Conservation (phyloP, 1,140 invertebrate genomes). For the Rhagoletis pomonella region DNA sequence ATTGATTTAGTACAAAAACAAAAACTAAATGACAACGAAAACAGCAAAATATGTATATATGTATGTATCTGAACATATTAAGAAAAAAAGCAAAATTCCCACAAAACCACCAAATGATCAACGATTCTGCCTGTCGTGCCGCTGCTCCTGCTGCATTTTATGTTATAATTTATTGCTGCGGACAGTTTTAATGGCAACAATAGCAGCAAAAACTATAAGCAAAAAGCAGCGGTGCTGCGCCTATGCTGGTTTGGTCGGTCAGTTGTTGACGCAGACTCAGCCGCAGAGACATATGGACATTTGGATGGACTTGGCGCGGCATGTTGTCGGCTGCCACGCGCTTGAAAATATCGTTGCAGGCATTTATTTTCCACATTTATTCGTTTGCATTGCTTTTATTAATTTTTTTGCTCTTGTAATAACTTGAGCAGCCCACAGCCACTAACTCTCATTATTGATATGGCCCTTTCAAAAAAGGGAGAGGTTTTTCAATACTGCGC, state of each 20-base stretch:
- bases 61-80: not conserved
- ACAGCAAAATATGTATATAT: not conserved
- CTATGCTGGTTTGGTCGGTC: not conserved
- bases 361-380: not conserved
- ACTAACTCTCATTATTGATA: too few species aligned
- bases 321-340: not conserved
- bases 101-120: conserved; percentile 14
- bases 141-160: conserved; percentile 19
- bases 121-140: not conserved
- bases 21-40: not conserved
- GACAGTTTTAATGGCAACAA: conserved; percentile 47
- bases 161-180: conserved; percentile 48
- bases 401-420: not conserved
- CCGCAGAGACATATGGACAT: not conserved
- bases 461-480: too few species aligned
- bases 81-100: not conserved
- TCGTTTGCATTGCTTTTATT: not conserved
- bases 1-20: conserved; percentile 2
- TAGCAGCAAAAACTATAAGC: not conserved
- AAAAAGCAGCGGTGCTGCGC: conserved; percentile 25
- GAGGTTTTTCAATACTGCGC: too few species aligned
- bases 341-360: not conserved
- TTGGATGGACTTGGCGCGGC: not conserved
- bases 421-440: too few species aligned
- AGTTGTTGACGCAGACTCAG: not conserved